Base-by-base conservation (phyloP, 1,140 invertebrate species). In the Aporrectodea caliginosa region DNA sequence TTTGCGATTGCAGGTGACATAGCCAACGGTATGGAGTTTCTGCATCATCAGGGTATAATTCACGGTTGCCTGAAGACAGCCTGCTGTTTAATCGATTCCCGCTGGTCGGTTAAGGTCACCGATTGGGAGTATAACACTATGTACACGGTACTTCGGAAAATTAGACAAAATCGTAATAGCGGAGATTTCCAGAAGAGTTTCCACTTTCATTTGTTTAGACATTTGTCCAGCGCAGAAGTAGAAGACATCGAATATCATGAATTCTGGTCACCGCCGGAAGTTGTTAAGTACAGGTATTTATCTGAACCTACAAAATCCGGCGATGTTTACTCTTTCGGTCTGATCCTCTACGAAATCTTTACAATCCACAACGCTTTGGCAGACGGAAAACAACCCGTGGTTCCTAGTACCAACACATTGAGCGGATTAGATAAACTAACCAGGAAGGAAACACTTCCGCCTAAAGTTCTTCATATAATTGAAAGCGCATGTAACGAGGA, bases 51-150 rank as follows among this genome's bases (percentile, higher is more conserved):
- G 29, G 81, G 81, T 1, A 73, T 86, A 14, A 79, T 84, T 0
- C 86, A 87, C 80, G 86, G 86, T 2, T 31, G 78, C 71, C 83
- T 87, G 34, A 81, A 70, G 2, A 83, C 84, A 2, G 73, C 77
- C 16, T 82, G 78, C 70, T 86, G 85, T 70, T 68, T 85, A 29
- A 74, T 86, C n/a, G 85, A 87, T 79, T 78, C 77, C 16, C 74
- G 80, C 16, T 87, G 86, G 86, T 82, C 82, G 0, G 82, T 86
- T 2, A 84, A 84, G 78, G 80, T 87, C 29, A 80, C 84, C 0
- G 81, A 81, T 27, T 86, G 85, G 85, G 83, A 84, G 79, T 84
- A 82, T 43, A 76, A 76, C 35, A n/a, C 35, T 35, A 58, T 76
- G n/a, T n/a, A 76, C 43, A 6, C 6, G 43, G 43, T 22, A 22